These are phyloP conservation scores for Sebastes jordani DNA, from an alignment of 2,797 vertebrate species.

Conservation along the genomic window DNA sequence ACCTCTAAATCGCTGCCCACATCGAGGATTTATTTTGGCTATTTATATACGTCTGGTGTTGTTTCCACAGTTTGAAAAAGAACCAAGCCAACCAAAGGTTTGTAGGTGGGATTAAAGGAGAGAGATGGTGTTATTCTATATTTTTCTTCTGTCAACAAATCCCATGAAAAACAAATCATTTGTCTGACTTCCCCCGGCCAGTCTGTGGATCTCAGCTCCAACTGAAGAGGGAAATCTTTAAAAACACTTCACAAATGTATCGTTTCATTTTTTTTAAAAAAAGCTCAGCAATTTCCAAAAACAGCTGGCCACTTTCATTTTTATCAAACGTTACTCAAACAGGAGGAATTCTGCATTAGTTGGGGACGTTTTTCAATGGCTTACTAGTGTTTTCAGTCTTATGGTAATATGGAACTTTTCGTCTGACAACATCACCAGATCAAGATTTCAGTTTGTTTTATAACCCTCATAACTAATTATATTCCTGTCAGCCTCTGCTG, in stretches of 20 bases:
- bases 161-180: neutral
- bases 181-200: neutral
- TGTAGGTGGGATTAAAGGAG: neutral
- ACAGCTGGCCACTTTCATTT: no score
- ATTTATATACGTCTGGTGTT: neutral
- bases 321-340: no score
- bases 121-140: neutral
- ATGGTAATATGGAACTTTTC: neutral
- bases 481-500: neutral
- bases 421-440: neutral
- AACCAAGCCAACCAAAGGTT: neutral
- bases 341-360: no score
- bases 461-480: neutral
- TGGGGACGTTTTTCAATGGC: neutral
- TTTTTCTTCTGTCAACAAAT: neutral
- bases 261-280: neutral
- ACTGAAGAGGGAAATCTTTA: neutral
- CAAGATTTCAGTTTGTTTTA: no score
- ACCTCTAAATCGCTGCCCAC: neutral
- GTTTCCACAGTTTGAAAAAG: neutral
- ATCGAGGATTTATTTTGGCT: neutral
- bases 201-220: neutral
- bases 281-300: no score
- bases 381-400: neutral
- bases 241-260: neutral